Evolutionary conservation across 1,140 invertebrate species (phyloP).

Genomic region (Drosophila pachea): DNA sequence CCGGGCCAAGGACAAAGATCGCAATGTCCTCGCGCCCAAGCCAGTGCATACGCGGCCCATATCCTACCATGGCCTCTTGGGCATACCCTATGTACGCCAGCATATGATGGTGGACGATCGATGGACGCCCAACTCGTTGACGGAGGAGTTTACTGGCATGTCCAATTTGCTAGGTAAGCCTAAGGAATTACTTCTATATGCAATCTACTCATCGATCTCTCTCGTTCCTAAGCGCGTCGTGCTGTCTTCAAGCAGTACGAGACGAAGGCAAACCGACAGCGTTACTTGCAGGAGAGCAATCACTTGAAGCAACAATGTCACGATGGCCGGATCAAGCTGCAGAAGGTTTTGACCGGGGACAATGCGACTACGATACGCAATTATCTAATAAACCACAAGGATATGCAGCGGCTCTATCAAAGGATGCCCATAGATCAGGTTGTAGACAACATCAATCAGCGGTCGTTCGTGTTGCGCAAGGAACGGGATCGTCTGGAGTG

Average conservation of each 20-base stretch:
- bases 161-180: conserved; percentile 64
- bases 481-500: conserved; percentile 69
- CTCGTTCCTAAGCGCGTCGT: conserved; percentile 49
- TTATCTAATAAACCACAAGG: conserved; percentile 64
- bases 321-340: conserved; percentile 67
- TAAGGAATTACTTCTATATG: neutral
- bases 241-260: conserved; percentile 63
- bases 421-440: conserved; percentile 72
- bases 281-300: conserved; percentile 52
- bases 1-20: conserved; percentile 40
- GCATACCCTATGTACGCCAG: conserved; percentile 59
- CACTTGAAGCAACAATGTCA: conserved; percentile 65
- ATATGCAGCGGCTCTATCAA: conserved; percentile 71
- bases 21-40: conserved; percentile 56
- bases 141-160: conserved; percentile 70
- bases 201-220: neutral
- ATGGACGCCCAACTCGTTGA: conserved; percentile 67
- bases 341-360: conserved; percentile 59
- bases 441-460: conserved; percentile 75
- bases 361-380: conserved; percentile 66
- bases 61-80: conserved; percentile 69
- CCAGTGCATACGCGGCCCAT: conserved; percentile 69
- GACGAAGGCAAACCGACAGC: conserved; percentile 57
- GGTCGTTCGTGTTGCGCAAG: conserved; percentile 73
- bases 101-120: conserved; percentile 69